These are phyloP conservation scores for Invenusta paracnida DNA, from an alignment of 2,888 invertebrate genomes.

Conservation along the genomic window DNA sequence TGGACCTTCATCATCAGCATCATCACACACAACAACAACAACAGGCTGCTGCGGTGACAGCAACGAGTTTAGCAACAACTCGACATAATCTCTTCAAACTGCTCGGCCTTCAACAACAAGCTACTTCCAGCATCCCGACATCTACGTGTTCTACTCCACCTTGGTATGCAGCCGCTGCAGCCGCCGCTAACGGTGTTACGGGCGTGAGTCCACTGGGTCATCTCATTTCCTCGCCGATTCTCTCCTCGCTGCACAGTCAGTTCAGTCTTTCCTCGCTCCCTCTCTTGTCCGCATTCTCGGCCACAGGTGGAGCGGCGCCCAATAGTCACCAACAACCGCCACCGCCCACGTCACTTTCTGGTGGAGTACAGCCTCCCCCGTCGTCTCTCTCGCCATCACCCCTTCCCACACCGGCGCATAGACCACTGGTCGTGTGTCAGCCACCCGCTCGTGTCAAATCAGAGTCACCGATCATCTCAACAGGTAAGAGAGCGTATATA, in stretches of 20 bases:
- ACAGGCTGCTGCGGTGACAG: too few species aligned
- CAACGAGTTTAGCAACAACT: too few species aligned
- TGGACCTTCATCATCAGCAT: too few species aligned
- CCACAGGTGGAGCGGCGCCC: background rate
- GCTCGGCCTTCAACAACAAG: background rate
- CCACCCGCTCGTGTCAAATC: background rate
- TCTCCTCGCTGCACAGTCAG: background rate
- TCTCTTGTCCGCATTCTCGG: background rate
- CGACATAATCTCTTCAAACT: background rate
- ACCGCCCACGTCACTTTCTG: background rate
- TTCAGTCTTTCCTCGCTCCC: background rate
- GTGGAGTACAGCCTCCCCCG: too few species aligned
- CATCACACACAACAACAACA: too few species aligned
- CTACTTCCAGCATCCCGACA: background rate
- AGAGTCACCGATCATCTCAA: too few species aligned
- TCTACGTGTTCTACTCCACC: background rate
- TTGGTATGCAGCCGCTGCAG: background rate
- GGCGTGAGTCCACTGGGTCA: background rate
- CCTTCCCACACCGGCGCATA: background rate
- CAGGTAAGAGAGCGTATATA: too few species aligned
- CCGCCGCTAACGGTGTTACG: too few species aligned
- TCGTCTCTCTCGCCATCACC: background rate
- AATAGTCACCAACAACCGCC: background rate
- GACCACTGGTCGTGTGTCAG: background rate
- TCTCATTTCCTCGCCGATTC: background rate